Conservation (phyloP, 2,888 invertebrate genomes). For the Polydrusus pterygomalis region DNA sequence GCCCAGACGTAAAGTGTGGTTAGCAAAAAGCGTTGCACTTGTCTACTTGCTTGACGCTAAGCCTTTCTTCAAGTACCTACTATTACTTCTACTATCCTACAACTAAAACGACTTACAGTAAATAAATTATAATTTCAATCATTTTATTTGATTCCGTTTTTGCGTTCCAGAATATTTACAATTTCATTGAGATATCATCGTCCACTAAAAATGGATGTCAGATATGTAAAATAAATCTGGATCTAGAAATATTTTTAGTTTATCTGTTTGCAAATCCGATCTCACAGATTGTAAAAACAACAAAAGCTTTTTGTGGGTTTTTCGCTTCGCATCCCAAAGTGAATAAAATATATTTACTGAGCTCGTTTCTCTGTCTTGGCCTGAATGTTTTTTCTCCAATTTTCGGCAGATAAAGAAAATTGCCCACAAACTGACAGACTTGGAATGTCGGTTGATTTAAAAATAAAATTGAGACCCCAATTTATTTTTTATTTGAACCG, state of each 20-base stretch:
- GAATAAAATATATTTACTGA: slow-evolving; percentile 42
- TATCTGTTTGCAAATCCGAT: slow-evolving; percentile 35
- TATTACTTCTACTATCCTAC: no score
- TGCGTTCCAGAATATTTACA: background rate
- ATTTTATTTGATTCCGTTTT: background rate
- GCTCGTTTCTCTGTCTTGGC: slow-evolving; percentile 12
- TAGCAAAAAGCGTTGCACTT: no score
- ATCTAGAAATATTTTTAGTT: slow-evolving; percentile 27
- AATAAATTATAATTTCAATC: background rate
- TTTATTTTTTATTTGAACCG: background rate
- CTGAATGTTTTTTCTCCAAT: slow-evolving; percentile 10
- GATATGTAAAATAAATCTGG: slow-evolving; percentile 13
- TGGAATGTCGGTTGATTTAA: background rate
- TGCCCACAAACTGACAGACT: background rate
- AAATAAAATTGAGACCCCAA: background rate
- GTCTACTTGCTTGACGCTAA: no score
- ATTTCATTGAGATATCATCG: slow-evolving; percentile 3
- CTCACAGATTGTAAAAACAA: slow-evolving; percentile 40
- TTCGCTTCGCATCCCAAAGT: slow-evolving; percentile 30
- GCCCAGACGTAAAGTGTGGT: no score
- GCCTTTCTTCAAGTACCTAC: no score
- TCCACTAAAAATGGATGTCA: background rate
- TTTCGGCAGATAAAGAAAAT: slow-evolving; percentile 11
- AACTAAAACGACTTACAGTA: background rate
- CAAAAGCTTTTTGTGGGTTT: slow-evolving; percentile 35